phyloP scores from a whole-genome alignment of 2,888 invertebrate genomes.

The Euproctis similis region DNA sequence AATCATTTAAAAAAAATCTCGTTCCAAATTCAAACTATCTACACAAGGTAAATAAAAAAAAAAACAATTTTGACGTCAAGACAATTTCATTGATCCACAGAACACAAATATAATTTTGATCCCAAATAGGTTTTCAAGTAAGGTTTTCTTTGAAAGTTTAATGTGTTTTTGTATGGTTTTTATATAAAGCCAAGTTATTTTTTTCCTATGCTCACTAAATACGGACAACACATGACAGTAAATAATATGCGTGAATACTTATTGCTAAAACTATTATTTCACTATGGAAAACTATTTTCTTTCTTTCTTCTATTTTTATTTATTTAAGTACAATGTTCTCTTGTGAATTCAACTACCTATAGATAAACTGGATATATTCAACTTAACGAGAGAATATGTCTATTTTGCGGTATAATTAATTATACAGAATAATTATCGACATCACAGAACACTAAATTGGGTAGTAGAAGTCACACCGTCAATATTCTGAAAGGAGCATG shows the following conservation, averaged over 20 bases:
- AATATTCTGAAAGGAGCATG: too few relatives aligned
- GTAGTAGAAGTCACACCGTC: too few relatives aligned
- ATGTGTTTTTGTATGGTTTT: not conserved
- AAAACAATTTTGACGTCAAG: slow-evolving; percentile 40
- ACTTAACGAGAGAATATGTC: slow-evolving; percentile 24
- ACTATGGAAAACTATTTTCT: slow-evolving; percentile 53
- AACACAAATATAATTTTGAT: slow-evolving; percentile 48
- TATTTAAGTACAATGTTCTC: slow-evolving; percentile 63
- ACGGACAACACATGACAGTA: too few relatives aligned
- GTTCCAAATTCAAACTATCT: slow-evolving; percentile 23
- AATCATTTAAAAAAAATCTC: too few relatives aligned
- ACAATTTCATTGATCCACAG: too few relatives aligned
- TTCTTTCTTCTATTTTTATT: too few relatives aligned
- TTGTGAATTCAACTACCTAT: slow-evolving; percentile 31
- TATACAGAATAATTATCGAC: too few relatives aligned
- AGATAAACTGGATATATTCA: slow-evolving; percentile 23
- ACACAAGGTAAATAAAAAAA: slow-evolving; percentile 21
- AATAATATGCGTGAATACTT: slow-evolving; percentile 34
- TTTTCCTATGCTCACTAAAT: too few relatives aligned
- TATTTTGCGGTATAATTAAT: not conserved
- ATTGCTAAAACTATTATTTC: slow-evolving; percentile 36
- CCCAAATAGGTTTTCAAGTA: slow-evolving; percentile 39
- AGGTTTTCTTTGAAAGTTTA: not conserved
- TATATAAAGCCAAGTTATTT: too few relatives aligned
- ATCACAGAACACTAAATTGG: too few relatives aligned